These are phyloP conservation scores for Eupithecia dodoneata DNA, from an alignment of 2,888 invertebrate genomes.

Conservation along the genomic window DNA sequence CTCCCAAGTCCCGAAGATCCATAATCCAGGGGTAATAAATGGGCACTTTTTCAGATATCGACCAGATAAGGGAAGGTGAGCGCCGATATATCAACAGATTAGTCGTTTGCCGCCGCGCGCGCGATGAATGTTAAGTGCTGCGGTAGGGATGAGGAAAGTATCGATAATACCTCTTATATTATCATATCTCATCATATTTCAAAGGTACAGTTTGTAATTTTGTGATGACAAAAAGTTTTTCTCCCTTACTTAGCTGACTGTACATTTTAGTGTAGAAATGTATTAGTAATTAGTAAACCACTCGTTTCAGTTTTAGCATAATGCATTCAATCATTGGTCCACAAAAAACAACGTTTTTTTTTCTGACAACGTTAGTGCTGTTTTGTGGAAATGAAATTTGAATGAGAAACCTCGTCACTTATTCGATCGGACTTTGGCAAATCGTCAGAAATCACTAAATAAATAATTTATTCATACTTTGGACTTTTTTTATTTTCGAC, in stretches of 20 bases:
- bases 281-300: neutral
- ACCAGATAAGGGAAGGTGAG: constrained; percentile 77
- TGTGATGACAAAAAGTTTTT: too few species aligned
- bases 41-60: constrained; percentile 76
- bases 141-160: constrained; percentile 48
- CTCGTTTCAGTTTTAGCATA: neutral
- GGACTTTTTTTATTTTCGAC: too few species aligned
- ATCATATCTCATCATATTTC: too few species aligned
- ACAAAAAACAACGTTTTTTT: neutral
- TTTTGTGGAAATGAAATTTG: neutral
- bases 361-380: neutral
- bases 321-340: neutral
- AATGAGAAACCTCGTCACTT: neutral
- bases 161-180: constrained; percentile 10
- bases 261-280: too few species aligned
- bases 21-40: constrained; percentile 73
- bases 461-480: too few species aligned
- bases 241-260: too few species aligned
- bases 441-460: too few species aligned
- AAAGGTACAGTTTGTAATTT: too few species aligned
- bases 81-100: constrained; percentile 81
- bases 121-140: constrained; percentile 76
- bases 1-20: constrained; percentile 48
- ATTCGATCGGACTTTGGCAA: neutral
- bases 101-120: constrained; percentile 72